These are phyloP conservation scores for Aptenodytes forsteri DNA, from an alignment of 2,113 vertebrate genomes.

Conservation along the genomic window DNA sequence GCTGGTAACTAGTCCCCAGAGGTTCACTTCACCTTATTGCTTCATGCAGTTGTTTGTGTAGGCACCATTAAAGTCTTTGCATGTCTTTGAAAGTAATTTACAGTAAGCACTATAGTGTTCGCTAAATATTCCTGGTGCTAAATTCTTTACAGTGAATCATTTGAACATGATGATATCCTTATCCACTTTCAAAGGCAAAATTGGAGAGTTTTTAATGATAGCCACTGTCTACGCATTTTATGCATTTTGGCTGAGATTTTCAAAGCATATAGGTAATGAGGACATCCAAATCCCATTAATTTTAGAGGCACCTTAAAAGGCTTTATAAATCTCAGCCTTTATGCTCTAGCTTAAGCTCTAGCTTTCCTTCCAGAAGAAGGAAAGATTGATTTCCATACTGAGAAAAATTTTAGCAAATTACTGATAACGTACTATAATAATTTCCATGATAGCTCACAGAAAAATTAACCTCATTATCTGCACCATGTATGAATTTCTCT, in stretches of 20 bases:
- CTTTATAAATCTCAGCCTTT: conserved; percentile 60
- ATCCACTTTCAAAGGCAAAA: conserved; percentile 54
- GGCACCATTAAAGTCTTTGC: background rate
- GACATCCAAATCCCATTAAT: conserved; percentile 65
- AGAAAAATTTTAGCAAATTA: conserved; percentile 46
- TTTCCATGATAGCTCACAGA: conserved; percentile 34
- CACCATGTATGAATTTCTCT: conserved; percentile 22
- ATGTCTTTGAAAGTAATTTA: conserved; percentile 37
- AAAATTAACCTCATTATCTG: conserved; percentile 60
- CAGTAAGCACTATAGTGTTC: background rate
- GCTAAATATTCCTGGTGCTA: conserved; percentile 4
- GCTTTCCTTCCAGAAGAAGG: background rate
- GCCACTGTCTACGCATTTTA: conserved; percentile 40
- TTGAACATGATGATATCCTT: conserved; percentile 42
- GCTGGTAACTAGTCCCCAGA: background rate
- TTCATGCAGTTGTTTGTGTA: conserved; percentile 19
- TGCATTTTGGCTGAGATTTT: conserved; percentile 57
- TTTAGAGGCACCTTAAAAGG: conserved; percentile 66
- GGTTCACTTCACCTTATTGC: background rate
- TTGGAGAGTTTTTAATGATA: conserved; percentile 41
- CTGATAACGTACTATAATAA: conserved; percentile 38
- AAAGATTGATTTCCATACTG: conserved; percentile 52
- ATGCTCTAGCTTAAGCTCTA: background rate
- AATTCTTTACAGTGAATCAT: conserved; percentile 28
- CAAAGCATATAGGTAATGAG: conserved; percentile 61